phyloP scores from a whole-genome alignment of 2,113 vertebrate species.

The Ochotona princeps region DNA sequence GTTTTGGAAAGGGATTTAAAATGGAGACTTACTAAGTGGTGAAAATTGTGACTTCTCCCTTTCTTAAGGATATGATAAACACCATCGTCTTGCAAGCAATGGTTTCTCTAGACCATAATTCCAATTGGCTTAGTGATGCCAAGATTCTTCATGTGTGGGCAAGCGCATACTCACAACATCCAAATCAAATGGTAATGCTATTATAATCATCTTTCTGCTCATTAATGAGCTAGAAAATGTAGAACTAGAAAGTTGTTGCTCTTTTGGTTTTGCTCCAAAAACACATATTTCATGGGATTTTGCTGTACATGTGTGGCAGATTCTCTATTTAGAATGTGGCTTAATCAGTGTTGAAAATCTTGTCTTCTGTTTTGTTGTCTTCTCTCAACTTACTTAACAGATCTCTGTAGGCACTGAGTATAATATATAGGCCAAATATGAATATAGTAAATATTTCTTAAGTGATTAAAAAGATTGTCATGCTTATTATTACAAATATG shows the following conservation, averaged over 20 bases:
- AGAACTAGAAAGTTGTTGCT: background rate
- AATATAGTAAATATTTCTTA: background rate
- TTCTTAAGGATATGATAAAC: slow-evolving; percentile 7
- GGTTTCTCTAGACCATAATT: slow-evolving; percentile 9
- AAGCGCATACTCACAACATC: background rate
- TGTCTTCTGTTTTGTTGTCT: background rate
- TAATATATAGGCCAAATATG: background rate
- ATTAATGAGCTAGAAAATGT: background rate
- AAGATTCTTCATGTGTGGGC: background rate
- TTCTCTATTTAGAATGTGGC: background rate
- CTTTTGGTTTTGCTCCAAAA: background rate
- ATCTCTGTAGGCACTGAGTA: background rate
- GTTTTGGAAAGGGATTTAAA: background rate
- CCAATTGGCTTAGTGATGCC: background rate
- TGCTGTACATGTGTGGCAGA: rapidly evolving
- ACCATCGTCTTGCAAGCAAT: background rate
- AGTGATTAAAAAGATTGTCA: background rate
- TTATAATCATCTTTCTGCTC: background rate
- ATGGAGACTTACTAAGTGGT: background rate
- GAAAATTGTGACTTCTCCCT: background rate
- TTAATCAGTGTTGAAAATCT: background rate
- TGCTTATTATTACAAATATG: background rate
- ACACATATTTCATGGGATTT: background rate
- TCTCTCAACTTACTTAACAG: background rate
- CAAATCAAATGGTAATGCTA: background rate